These are phyloP conservation scores for Diuraphis noxia DNA, from an alignment of 1,140 invertebrate species.

Conservation along the genomic window DNA sequence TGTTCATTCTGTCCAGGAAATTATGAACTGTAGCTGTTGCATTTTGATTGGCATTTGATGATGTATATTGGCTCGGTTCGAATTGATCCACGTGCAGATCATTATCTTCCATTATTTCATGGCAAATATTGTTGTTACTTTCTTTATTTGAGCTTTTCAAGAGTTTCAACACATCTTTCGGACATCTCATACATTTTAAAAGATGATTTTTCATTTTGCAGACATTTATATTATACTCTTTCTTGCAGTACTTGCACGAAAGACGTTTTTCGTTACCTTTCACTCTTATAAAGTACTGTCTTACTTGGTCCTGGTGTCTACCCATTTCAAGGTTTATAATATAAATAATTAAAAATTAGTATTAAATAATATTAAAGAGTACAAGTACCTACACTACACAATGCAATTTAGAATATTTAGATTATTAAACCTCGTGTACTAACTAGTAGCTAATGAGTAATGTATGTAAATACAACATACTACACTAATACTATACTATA, in stretches of 20 bases:
- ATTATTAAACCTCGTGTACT: too few relatives aligned
- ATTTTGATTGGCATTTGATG: conserved; percentile 4
- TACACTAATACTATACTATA: too few relatives aligned
- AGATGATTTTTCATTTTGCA: conserved; percentile 26
- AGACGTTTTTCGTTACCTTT: not conserved
- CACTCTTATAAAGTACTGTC: conserved; percentile 7
- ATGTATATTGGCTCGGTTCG: not conserved
- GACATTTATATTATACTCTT: conserved; percentile 24
- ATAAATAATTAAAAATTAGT: too few relatives aligned
- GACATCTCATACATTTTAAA: not conserved
- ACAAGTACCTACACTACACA: too few relatives aligned
- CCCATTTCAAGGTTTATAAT: not conserved
- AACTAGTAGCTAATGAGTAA: too few relatives aligned
- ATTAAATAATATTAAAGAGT: too few relatives aligned
- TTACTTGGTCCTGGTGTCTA: not conserved
- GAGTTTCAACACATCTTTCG: not conserved
- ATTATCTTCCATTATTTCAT: conserved; percentile 3
- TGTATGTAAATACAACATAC: too few relatives aligned
- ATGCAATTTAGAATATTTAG: too few relatives aligned
- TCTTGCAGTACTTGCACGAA: conserved; percentile 24
- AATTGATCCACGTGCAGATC: not conserved
- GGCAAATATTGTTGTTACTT: not conserved
- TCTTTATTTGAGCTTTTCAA: not conserved
- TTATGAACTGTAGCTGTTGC: not conserved
- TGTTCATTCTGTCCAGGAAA: not conserved